Evolutionary conservation across 2,888 invertebrate genomes (phyloP), one percentile per base, ranked within the genome.

Genomic region (Pristionchus mayeri): DNA sequence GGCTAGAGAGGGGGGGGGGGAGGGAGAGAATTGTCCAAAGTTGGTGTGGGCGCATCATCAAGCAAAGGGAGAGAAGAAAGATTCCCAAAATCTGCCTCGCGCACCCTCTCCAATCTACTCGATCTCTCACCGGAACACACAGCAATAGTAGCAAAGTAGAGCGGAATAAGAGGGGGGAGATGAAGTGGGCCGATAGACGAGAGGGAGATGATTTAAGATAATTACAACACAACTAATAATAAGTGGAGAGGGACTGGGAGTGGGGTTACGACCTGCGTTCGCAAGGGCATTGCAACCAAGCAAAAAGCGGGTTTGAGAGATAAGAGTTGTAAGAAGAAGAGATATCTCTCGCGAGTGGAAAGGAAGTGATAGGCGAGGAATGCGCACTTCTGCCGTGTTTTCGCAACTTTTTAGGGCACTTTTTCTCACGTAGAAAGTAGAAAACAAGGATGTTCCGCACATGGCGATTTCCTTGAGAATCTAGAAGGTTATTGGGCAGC

Each of bases 141-240:
- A 40, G 40, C 24, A 71, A 40, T 18, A 71, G 37, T 6, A 71
- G 40, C 67, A 34, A 71, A 71, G 71, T 71, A 71, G 71, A 71
- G 71, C 71, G 71, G 71, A 71, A 71, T 37, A 27, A 34, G n/a
- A n/a, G 3, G 63, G 18, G 40, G 40, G 24, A 37, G 71, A 71
- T 71, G 44, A n/a, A 44, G 6, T 40, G 24, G 37, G 24, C 16
- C 71, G 71, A 71, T 71, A 71, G 40, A 21, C 67, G n/a, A n/a
- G 11, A 3, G 1, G 13, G 30, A 71, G 71, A 71, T 71, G 71
- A 71, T 40, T 44, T 63, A 34, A 63, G 71, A 71, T 71, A 71
- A 71, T 71, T 71, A 54, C 21, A n/a, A 44, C 7, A 63, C 34
- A 63, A 63, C 34, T 71, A 71, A n/a, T 71, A 71, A 71, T 71